A percentile compares a stretch with the other conserved stretches of the same genome.
Conservation (phyloP, 2,113 vertebrate species). For the Macquaria ambigua region DNA sequence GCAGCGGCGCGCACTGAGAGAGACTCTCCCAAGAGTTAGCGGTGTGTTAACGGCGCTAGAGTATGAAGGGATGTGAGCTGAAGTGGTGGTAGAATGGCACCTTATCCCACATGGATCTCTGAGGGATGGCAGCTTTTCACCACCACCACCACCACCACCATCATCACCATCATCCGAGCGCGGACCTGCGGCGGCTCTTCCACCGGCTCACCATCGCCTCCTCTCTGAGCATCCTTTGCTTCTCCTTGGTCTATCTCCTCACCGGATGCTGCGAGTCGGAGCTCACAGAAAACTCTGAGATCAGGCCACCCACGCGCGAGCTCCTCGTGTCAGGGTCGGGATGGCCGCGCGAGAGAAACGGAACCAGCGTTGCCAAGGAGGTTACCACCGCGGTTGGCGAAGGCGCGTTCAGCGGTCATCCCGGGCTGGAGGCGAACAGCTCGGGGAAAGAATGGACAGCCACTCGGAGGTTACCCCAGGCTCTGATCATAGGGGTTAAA, state of each 20-base stretch:
- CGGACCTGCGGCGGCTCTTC: constrained; percentile 79
- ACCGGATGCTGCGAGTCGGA: constrained; percentile 81
- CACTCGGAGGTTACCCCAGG: constrained; percentile 83
- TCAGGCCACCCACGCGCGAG: constrained; percentile 48
- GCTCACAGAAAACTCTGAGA: constrained; percentile 56
- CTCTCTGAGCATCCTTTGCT: constrained; percentile 81
- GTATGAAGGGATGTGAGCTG: constrained; percentile 64
- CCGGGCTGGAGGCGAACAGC: constrained; percentile 68
- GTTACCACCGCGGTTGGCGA: constrained; percentile 13
- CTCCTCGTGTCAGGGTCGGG: constrained; percentile 57
- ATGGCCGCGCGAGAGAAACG: constrained; percentile 70
- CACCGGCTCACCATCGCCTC: constrained; percentile 83
- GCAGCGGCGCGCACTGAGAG: constrained; percentile 37
- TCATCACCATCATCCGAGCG: constrained; percentile 52
- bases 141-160: constrained; percentile 51
- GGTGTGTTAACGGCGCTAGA: constrained; percentile 12
- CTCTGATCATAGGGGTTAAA: constrained; percentile 87
- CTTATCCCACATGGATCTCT: constrained; percentile 47
- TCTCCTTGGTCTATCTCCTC: constrained; percentile 80
- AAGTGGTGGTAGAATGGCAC: constrained; percentile 78
- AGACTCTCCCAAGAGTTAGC: constrained; percentile 41
- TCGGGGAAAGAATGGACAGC: constrained; percentile 84
- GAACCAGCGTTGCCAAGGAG: constrained; percentile 37
- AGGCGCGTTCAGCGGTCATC: constrained; percentile 19
- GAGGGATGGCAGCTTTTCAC: constrained; percentile 84